These are phyloP conservation scores for Oryctes rhinoceros DNA, from an alignment of 1,140 invertebrate species.

Conservation along the genomic window DNA sequence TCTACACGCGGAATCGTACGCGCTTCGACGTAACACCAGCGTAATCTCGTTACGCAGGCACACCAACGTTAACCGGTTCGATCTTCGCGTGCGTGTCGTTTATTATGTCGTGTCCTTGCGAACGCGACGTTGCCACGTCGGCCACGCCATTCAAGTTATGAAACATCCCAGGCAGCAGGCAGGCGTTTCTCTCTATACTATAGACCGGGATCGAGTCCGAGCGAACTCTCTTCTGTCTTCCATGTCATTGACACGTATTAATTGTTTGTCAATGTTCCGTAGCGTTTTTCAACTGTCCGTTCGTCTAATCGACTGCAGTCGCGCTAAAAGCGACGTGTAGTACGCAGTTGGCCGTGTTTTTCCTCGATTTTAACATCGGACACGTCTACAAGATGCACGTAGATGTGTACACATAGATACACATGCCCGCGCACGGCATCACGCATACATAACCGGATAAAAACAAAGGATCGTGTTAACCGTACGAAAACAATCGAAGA, in stretches of 20 bases:
- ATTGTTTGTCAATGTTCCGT: constrained; percentile 30
- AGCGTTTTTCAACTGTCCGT: neutral
- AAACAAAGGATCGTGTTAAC: constrained; percentile 3
- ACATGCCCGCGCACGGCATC: neutral
- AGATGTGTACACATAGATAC: neutral
- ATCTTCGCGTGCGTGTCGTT: constrained; percentile 19
- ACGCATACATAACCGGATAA: neutral
- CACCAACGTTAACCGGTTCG: neutral
- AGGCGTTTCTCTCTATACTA: neutral
- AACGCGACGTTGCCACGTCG: neutral
- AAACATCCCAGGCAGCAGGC: constrained; percentile 5
- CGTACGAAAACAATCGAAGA: constrained; percentile 3
- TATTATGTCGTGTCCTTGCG: constrained; percentile 25
- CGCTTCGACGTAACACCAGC: neutral
- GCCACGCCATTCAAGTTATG: neutral
- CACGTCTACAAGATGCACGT: neutral
- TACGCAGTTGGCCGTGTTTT: constrained; percentile 23
- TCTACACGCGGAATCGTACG: neutral
- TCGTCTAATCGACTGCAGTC: constrained; percentile 3
- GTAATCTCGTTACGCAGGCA: neutral
- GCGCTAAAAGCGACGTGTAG: neutral
- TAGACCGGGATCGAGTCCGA: constrained; percentile 26
- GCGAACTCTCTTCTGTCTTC: constrained; percentile 31
- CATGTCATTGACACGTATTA: constrained; percentile 35
- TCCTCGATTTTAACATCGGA: constrained; percentile 4